Conservation (phyloP, 2,113 vertebrate genomes). For the Spea bombifrons region DNA sequence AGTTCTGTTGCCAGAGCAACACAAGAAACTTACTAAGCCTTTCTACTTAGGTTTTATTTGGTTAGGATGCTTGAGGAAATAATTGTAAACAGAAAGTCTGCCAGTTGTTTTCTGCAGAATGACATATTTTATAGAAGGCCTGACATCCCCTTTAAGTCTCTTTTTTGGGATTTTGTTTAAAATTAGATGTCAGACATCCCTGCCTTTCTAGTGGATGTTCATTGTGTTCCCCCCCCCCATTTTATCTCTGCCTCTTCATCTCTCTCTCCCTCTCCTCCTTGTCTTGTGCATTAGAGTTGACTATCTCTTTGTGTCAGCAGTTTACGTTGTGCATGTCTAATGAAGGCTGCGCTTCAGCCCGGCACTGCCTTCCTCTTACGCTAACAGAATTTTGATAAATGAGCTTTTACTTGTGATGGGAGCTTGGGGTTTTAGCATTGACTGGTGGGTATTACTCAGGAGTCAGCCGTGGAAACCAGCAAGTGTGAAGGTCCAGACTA, state of each 20-base stretch:
- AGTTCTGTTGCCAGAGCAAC: not conserved
- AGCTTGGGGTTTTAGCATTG: conserved; percentile 58
- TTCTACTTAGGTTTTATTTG: not conserved
- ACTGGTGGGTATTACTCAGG: conserved; percentile 54
- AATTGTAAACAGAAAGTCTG: not conserved
- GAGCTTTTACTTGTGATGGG: conserved; percentile 64
- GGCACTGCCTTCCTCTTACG: conserved; percentile 64
- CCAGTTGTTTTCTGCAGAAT: not conserved
- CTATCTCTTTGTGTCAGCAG: conserved; percentile 81
- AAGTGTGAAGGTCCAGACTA: conserved; percentile 50
- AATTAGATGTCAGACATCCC: not conserved
- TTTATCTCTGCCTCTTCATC: not conserved
- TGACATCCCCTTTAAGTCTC: not conserved
- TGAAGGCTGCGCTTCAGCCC: conserved; percentile 66
- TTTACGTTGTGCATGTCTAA: conserved; percentile 88
- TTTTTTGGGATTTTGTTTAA: not conserved
- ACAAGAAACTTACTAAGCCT: not conserved
- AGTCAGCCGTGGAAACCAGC: conserved; percentile 54
- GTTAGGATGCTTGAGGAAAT: not conserved
- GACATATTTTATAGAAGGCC: too few relatives aligned
- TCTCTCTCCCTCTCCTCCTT: fast-evolving
- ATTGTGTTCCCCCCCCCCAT: not conserved
- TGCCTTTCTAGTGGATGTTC: not conserved
- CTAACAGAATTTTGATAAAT: conserved; percentile 73
- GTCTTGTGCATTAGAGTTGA: conserved; percentile 54